These are phyloP conservation scores for Caenorhabditis japonica DNA, from an alignment of 2,888 invertebrate genomes.

Conservation along the genomic window DNA sequence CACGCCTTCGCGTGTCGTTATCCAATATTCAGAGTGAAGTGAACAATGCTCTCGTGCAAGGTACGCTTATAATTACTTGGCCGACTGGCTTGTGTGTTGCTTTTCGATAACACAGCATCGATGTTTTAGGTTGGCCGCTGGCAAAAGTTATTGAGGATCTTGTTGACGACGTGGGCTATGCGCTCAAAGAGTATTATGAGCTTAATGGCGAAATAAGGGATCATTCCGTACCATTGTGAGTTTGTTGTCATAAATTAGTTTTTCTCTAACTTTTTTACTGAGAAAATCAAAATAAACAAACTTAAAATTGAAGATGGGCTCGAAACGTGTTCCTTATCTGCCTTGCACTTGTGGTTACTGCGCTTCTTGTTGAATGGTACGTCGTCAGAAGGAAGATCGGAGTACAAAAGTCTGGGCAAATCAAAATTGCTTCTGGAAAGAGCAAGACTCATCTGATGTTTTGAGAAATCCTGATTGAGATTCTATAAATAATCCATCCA, in stretches of 20 bases:
- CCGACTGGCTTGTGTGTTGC: constrained; percentile 5
- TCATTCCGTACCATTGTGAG: constrained; percentile 64
- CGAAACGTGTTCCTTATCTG: constrained; percentile 67
- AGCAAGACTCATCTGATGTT: constrained; percentile 75
- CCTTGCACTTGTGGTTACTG: constrained; percentile 61
- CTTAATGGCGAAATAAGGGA: constrained; percentile 64
- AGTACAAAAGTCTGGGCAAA: constrained; percentile 66
- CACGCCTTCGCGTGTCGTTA: constrained; percentile 55
- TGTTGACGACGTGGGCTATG: constrained; percentile 68
- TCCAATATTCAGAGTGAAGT: constrained; percentile 72
- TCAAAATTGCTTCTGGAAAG: constrained; percentile 66
- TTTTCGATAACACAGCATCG: background rate
- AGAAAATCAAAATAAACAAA: background rate
- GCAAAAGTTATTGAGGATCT: constrained; percentile 60
- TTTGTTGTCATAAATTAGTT: background rate
- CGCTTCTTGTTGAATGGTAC: constrained; percentile 72
- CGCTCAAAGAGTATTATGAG: constrained; percentile 64
- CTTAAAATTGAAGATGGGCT: constrained; percentile 57
- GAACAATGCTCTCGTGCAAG: constrained; percentile 72
- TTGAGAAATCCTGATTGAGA: too few relatives aligned
- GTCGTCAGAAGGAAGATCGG: constrained; percentile 70
- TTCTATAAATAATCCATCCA: constrained; percentile 10
- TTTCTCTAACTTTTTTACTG: too few relatives aligned
- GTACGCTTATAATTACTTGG: constrained; percentile 39
- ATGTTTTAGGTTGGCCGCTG: constrained; percentile 61